A percentile compares a stretch with the other conserved stretches of the same genome.
These are phyloP conservation scores for Tetramorium simillimum DNA, from an alignment of 1,140 invertebrate species.

Conservation along the genomic window DNA sequence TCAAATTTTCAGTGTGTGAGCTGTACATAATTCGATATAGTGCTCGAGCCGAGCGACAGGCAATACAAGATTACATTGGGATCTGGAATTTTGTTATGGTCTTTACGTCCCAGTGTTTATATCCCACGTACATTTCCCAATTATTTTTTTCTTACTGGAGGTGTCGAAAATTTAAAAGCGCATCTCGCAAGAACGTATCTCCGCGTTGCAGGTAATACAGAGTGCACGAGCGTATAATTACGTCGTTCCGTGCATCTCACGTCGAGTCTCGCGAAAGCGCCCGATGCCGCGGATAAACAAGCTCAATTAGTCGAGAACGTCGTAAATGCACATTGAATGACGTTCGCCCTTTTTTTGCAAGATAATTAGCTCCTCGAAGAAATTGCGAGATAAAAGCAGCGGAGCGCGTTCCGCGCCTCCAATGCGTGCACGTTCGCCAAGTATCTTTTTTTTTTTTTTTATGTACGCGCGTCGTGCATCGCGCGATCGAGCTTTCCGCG, in stretches of 20 bases:
- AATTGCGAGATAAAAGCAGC: slow-evolving; percentile 20
- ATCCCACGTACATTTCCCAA: background rate
- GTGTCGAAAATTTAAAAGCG: slow-evolving; percentile 33
- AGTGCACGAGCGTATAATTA: slow-evolving; percentile 44
- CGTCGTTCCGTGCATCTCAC: slow-evolving; percentile 42
- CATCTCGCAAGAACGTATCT: slow-evolving; percentile 30
- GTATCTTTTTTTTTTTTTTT: slow-evolving; percentile 30
- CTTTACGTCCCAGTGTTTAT: background rate
- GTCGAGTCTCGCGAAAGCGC: slow-evolving; percentile 24
- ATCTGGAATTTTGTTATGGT: background rate
- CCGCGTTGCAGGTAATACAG: slow-evolving; percentile 13
- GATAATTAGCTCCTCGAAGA: slow-evolving; percentile 59
- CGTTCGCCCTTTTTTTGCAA: slow-evolving; percentile 46
- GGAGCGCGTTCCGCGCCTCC: slow-evolving; percentile 5
- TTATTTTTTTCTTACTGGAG: slow-evolving; percentile 12
- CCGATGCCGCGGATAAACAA: slow-evolving; percentile 54
- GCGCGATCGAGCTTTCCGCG: slow-evolving; percentile 6
- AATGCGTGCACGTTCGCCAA: background rate
- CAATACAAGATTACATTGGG: background rate
- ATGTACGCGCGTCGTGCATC: background rate
- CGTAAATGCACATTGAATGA: slow-evolving; percentile 57
- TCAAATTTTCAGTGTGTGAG: background rate
- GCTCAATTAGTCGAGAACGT: slow-evolving; percentile 48
- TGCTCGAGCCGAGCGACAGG: background rate
- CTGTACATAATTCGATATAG: background rate